A percentile compares a stretch with the other conserved stretches of the same genome.
Evolutionary conservation across 2,113 vertebrate species (phyloP).

Genomic region (Calidris pugnax): DNA sequence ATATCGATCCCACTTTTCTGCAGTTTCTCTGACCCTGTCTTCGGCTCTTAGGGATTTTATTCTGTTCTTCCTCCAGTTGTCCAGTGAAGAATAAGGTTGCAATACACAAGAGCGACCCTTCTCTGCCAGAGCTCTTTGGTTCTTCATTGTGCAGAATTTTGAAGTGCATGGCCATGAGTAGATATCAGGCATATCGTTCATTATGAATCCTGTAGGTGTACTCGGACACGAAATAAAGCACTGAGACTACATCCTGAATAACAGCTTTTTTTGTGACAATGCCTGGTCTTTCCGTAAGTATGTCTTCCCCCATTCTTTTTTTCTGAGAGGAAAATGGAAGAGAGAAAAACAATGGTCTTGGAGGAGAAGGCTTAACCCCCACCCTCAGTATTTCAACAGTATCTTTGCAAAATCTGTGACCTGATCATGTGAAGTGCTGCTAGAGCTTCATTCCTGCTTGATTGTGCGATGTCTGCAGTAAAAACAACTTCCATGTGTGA

Average conservation of each 20-base stretch:
- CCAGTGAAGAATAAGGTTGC: not conserved
- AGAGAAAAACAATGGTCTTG: not conserved
- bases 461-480: not conserved
- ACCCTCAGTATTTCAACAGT: not conserved
- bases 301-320: rapidly evolving
- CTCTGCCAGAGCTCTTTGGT: not conserved
- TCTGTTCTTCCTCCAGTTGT: not conserved
- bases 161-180: not conserved
- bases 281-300: not conserved
- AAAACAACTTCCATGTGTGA: not conserved
- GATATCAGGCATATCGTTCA: not conserved
- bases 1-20: not conserved
- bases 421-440: not conserved
- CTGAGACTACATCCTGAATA: not conserved
- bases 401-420: not conserved
- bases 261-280: too few relatives aligned
- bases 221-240: not conserved
- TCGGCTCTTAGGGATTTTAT: not conserved
- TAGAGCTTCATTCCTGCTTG: not conserved
- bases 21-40: not conserved
- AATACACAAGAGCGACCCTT: not conserved
- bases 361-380: not conserved
- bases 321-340: not conserved
- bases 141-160: not conserved
- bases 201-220: not conserved